Evolutionary conservation across 2,888 invertebrate species (phyloP).

Genomic region (Diarsia rubi): DNA sequence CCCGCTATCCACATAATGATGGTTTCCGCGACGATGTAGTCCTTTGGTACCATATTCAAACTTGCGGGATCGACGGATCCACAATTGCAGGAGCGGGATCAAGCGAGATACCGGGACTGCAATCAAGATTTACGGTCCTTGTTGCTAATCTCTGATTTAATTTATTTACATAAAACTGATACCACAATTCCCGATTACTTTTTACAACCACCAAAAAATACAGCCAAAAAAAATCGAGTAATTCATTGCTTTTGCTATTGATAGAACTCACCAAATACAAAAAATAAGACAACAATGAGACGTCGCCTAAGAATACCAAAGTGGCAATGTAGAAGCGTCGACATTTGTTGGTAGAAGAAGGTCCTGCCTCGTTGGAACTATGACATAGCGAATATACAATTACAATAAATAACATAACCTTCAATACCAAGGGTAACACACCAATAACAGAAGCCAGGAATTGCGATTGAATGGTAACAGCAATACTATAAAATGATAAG

Average conservation of each 20-base stretch:
- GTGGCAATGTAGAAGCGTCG: neutral
- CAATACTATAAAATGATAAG: neutral
- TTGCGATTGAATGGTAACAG: neutral
- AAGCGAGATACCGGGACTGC: neutral
- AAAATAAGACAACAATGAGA: neutral
- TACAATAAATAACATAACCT: neutral
- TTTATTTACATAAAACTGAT: neutral
- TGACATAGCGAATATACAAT: neutral
- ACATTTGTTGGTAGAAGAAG: neutral
- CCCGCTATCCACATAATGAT: neutral
- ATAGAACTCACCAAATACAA: neutral
- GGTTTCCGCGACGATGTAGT: neutral
- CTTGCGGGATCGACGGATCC: neutral
- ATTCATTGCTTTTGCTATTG: neutral
- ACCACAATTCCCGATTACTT: neutral
- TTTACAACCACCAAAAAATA: neutral
- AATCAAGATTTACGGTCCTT: neutral
- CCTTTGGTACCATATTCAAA: neutral
- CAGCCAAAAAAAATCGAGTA: neutral
- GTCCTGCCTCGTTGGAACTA: neutral
- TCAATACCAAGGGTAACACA: neutral
- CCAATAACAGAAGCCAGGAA: neutral
- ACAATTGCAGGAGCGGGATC: neutral
- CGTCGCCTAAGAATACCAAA: neutral
- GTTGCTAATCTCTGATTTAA: neutral